Evolutionary conservation across 2,888 invertebrate species (phyloP), one percentile per base, ranked within the genome.

Genomic region (Lasioglossum malachurum): DNA sequence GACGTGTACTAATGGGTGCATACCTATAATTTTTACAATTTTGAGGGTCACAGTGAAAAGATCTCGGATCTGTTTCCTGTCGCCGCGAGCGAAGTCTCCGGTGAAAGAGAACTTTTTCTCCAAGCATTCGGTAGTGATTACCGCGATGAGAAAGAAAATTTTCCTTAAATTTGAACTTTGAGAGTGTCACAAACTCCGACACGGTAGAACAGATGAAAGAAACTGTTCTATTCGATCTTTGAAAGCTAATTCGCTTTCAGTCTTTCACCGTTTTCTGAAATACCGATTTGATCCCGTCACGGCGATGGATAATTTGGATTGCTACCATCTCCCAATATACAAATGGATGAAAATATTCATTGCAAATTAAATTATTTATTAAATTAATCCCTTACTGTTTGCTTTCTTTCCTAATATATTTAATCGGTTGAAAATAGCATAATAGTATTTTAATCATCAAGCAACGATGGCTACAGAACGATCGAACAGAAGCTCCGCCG

Each of bases 161-260:
- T 71, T 46, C 27, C 27, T 16, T 2, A 23, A 49, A 84, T 75
- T 78, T 84, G 14, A 78, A 84, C 84, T 73, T 8, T 49, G 41
- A 8, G 78, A 78, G 3, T 71, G 83, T 49, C 83, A 27, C 46
- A 49, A 60, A 44, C 31, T 64, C 64, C 35, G 35, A 35, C 27
- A 14, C 16, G 16, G 14, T 14, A 14, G 60, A 60, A 60, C 27
- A 31, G 67, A 35, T 67, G 35, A 35, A 16, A 67, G 67, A 31
- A 35, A 16, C 19, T 38, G 27, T 31, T 64, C 64, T 23, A 23
- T 7, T 64, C 14, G 31, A 64, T 31, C 64, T 12, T 64, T 64
- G 1, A 31, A 4, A n/a, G 57, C 64, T 64, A 27, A 31, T 31
- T 31, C 27, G 31, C 64, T 64, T 60, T 27, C 14, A 60, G 27